Conservation (phyloP, 2,797 vertebrate species). For the Vireo griseus region DNA sequence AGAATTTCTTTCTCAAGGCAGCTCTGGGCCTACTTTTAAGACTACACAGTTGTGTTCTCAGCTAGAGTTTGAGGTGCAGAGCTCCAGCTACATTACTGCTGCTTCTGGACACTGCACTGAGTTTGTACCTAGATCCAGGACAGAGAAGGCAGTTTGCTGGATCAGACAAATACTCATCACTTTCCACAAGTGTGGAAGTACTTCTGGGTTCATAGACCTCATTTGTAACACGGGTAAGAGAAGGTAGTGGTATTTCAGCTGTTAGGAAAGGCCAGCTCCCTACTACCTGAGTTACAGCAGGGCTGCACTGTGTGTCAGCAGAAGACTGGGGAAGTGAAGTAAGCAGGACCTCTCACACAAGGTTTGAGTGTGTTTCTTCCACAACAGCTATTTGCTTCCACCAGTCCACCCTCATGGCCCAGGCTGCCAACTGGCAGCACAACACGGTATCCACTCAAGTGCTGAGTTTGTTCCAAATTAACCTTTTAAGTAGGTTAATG, state of each 20-base stretch:
- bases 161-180: background rate
- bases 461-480: conserved; percentile 55
- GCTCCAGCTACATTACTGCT: background rate
- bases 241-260: background rate
- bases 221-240: background rate
- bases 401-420: background rate
- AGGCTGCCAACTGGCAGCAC: conserved; percentile 52
- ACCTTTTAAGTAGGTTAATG: conserved; percentile 61
- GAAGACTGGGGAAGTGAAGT: background rate
- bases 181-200: background rate
- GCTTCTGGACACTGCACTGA: background rate
- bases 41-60: background rate
- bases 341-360: conserved; percentile 26
- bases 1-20: background rate
- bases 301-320: background rate
- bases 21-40: background rate
- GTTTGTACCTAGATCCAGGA: too few species aligned
- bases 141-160: background rate
- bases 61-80: background rate
- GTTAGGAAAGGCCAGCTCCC: conserved; percentile 7
- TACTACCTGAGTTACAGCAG: background rate
- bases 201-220: background rate
- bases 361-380: background rate
- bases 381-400: conserved; percentile 24
- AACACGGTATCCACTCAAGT: background rate